Evolutionary conservation across 2,797 vertebrate species (phyloP).

Genomic region (Pristis pectinata): DNA sequence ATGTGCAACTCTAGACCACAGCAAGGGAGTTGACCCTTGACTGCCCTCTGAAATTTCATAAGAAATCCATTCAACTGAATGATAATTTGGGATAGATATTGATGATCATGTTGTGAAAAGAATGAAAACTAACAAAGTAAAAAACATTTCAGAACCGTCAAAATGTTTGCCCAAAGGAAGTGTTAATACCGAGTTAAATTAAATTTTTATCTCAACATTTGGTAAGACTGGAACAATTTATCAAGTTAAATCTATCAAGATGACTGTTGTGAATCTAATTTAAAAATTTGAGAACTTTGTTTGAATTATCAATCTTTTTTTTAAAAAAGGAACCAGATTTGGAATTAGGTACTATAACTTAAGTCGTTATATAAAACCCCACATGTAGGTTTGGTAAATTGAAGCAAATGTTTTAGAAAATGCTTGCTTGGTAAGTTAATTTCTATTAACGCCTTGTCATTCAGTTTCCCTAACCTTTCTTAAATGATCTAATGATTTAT

Average conservation of each 20-base stretch:
- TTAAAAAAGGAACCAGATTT: neutral
- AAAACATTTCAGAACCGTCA: neutral
- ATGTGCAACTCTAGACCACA: too few species aligned
- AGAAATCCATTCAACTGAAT: too few species aligned
- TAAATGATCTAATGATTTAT: neutral
- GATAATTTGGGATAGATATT: too few species aligned
- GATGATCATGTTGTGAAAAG: too few species aligned
- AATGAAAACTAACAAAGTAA: neutral
- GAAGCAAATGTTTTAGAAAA: neutral
- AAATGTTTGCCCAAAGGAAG: neutral
- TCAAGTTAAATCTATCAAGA: neutral
- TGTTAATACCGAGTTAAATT: neutral
- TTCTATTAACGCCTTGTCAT: neutral
- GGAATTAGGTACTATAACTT: neutral
- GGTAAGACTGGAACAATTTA: neutral
- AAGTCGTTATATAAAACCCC: neutral
- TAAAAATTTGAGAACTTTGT: neutral
- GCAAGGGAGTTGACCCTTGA: too few species aligned
- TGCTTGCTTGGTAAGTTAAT: neutral
- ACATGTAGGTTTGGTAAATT: neutral
- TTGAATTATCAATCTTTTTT: too few species aligned
- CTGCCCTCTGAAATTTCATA: too few species aligned
- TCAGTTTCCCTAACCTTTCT: neutral
- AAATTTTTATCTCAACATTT: neutral
- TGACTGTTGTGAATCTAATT: neutral